Evolutionary conservation across 2,888 invertebrate genomes (phyloP), one percentile per base, ranked within the genome.

Genomic region (Chromoteleia sp.): DNA sequence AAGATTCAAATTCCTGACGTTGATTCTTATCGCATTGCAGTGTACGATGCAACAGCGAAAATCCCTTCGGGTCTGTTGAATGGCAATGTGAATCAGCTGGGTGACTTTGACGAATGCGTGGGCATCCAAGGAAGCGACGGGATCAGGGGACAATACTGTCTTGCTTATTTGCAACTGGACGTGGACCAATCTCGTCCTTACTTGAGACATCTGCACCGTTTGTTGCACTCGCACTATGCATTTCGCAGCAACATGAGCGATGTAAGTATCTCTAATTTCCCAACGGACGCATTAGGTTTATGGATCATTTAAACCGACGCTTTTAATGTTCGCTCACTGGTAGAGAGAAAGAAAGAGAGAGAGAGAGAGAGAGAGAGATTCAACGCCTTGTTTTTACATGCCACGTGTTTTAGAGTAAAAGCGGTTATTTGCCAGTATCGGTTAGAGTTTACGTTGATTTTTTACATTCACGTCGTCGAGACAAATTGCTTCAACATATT

Each of bases 11-110:
- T 61, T 61, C 33, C 17, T 75, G 30, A 67, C 29, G 48, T 80
- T 41, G 39, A 76, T 76, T 50, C 48, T 48, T 73, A 61, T 82
- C 39, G 12, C 25, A 39, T 33, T 61, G 15, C 88, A 95, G 95
- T 95, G 95, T 94, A 94, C 87, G 95, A 95, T 89, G 94, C 95
- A n/a, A 94, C 95, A 1, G 95, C 95, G 1, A 95, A 95, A 89
- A 92, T 94, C 4, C 94, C 95, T 0, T 93, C 95, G 0, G 95
- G 95, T 30, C 93, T 95, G 45, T 90, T 95, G 15, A 94, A 93
- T 85, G 95, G 95, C 7, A 95, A 95, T 85, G 93, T 93, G 4
- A 95, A 95, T 91, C 95, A 95, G 85, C 94, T 94, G 58, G 95
- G 95, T 0, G 95, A 95, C 91, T 95, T 94, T 85, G 95, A 95